Base-by-base conservation (phyloP, 2,797 vertebrate species). In the Betta splendens region DNA sequence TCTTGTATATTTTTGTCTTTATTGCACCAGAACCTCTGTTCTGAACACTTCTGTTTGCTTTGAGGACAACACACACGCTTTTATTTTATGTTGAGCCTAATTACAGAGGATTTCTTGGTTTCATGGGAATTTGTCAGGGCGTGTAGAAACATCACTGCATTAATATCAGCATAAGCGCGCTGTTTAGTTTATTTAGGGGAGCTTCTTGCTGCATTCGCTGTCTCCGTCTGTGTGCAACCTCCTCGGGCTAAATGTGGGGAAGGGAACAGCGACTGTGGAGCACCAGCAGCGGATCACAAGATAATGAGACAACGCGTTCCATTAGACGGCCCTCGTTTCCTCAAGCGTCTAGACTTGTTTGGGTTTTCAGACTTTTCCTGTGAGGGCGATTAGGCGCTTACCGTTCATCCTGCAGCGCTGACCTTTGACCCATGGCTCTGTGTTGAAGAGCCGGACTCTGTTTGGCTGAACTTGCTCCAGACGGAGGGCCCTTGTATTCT, bases 381-480 rank as follows among this genome's bases (percentile, higher is more conserved):
- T n/a, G 8, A 3, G 7, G 9, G 18, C 3, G 7, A 12, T 21
- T 2, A 0, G 29, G 38, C 59, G 5, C 59, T 77, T 86, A 98
- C 96, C 94, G 94, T 85, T 97, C 91, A 10, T 91, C 95, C 35
- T 91, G 88, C 47, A 64, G 87, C n/a, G 77, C 45, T 8, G 87
- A 93, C 9, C 92, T 80, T 42, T 90, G 81, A 12, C 86, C 93
- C 83, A 93, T 33, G 0, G 88, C 78, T 79, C 94, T 91, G 88
- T 99, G 97, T 76, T 96, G 97, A 0, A 92, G 92, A 17, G 97
- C 97, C 5, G 97, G 97, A 82, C 97, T 99, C 80, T 98, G 95
- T 79, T 93, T 92, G 49, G 97, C 97, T 0, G 97, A 98, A 80
- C 97, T 98, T 28, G 94, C 93, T 81, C 95, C 96, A 1, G 97